Percentiles rank a stretch among this genome's conserved stretches.
Conservation (phyloP, 2,797 vertebrate species). For the Petrocephalus schoutedeni region DNA sequence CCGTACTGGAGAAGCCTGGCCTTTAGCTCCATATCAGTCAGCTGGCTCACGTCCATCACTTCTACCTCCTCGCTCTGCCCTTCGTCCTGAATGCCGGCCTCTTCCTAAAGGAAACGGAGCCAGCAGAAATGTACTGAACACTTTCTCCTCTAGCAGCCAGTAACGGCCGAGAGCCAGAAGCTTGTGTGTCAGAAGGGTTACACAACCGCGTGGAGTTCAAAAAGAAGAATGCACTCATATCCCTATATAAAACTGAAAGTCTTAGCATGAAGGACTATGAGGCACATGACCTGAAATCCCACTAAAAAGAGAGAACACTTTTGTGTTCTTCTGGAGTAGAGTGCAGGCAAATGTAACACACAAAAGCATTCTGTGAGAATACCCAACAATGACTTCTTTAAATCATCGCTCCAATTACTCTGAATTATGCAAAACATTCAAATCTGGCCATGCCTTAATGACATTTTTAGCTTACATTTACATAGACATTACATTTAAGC, state of each 20-base stretch:
- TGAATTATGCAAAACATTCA: neutral
- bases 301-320: neutral
- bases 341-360: neutral
- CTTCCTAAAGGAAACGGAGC: slow-evolving; percentile 14
- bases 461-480: neutral
- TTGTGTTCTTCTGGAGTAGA: neutral
- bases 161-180: neutral
- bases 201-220: neutral
- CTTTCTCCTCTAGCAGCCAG: neutral
- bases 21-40: slow-evolving; percentile 68
- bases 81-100: slow-evolving; percentile 18
- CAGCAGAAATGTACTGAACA: neutral
- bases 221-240: neutral
- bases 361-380: neutral
- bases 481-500: neutral
- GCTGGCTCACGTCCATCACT: slow-evolving; percentile 50
- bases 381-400: neutral
- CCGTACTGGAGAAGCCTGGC: slow-evolving; percentile 59
- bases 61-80: slow-evolving; percentile 29
- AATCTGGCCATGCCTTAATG: neutral
- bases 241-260: neutral
- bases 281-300: neutral
- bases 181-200: neutral
- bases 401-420: neutral
- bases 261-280: neutral